Percentiles rank a stretch among this genome's conserved stretches.
Evolutionary conservation across 2,888 invertebrate species (phyloP).

Genomic region (Neria commutata): DNA sequence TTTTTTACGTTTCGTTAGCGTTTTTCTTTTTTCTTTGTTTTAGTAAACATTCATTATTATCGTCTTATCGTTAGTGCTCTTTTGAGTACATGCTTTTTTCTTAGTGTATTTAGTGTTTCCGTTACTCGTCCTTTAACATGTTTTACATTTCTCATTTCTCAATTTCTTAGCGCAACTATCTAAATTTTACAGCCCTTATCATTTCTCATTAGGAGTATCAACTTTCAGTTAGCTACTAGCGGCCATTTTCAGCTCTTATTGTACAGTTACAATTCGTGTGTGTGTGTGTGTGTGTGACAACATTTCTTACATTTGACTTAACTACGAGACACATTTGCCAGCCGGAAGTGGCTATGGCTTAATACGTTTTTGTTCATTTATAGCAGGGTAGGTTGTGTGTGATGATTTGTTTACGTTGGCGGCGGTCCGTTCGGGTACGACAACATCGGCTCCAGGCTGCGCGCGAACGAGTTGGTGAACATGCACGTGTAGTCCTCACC

Average conservation of each 20-base stretch:
- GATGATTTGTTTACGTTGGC: slow-evolving; percentile 70
- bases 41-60: background rate
- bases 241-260: background rate
- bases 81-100: background rate
- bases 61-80: background rate
- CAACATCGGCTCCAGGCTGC: slow-evolving; percentile 86
- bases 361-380: slow-evolving; percentile 12
- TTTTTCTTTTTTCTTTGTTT: slow-evolving; percentile 36
- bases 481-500: slow-evolving; percentile 86
- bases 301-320: slow-evolving; percentile 33
- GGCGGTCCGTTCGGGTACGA: slow-evolving; percentile 93
- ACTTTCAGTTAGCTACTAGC: background rate
- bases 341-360: slow-evolving; percentile 1
- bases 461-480: slow-evolving; percentile 81
- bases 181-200: slow-evolving; percentile 33
- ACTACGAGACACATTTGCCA: slow-evolving; percentile 26
- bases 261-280: slow-evolving; percentile 12
- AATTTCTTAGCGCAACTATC: slow-evolving; percentile 7
- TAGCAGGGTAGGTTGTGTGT: background rate
- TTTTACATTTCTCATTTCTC: slow-evolving; percentile 9
- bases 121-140: slow-evolving; percentile 24
- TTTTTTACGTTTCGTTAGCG: slow-evolving; percentile 20
- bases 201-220: slow-evolving; percentile 19
- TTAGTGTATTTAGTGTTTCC: slow-evolving; percentile 14
- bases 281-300: slow-evolving; percentile 7